A percentile compares a stretch with the other conserved stretches of the same genome.
Conservation (phyloP, 35 echinoderm and acorn worm genomes). For the Diadema setosum region DNA sequence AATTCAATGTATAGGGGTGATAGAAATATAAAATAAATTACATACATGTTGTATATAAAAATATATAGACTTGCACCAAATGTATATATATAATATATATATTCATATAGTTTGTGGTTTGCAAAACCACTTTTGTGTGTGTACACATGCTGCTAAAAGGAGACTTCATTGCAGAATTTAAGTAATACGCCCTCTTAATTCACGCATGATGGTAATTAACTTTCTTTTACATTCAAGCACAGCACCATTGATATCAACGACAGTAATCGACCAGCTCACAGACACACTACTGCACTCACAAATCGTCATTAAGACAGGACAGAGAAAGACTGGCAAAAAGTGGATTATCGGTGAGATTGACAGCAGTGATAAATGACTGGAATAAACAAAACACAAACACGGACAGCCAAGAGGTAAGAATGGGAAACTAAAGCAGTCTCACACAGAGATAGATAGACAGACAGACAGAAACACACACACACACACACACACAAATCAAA, state of each 20-base stretch:
- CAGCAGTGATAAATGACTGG: no score
- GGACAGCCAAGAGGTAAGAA: no score
- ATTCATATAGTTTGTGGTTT: not conserved
- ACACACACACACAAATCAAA: no score
- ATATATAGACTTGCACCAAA: constrained; percentile 10
- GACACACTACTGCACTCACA: no score
- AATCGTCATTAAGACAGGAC: no score
- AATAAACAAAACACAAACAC: no score
- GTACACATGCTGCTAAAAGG: not conserved
- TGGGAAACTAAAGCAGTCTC: no score
- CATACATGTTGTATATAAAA: constrained; percentile 10
- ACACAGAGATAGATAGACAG: no score
- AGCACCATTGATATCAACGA: not conserved
- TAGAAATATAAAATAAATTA: constrained; percentile 14
- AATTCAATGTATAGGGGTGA: not conserved
- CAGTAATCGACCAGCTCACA: no score
- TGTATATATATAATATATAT: not conserved
- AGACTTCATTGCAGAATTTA: not conserved
- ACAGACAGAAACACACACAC: no score
- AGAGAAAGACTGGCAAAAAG: no score
- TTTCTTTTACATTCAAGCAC: not conserved
- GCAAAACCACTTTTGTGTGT: not conserved
- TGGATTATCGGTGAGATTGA: no score
- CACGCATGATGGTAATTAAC: not conserved
- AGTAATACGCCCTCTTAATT: not conserved